A percentile compares a stretch with the other conserved stretches of the same genome.
These are phyloP conservation scores for Lethenteron camtschaticum DNA, from an alignment of 2,113 vertebrate species.

Conservation along the genomic window DNA sequence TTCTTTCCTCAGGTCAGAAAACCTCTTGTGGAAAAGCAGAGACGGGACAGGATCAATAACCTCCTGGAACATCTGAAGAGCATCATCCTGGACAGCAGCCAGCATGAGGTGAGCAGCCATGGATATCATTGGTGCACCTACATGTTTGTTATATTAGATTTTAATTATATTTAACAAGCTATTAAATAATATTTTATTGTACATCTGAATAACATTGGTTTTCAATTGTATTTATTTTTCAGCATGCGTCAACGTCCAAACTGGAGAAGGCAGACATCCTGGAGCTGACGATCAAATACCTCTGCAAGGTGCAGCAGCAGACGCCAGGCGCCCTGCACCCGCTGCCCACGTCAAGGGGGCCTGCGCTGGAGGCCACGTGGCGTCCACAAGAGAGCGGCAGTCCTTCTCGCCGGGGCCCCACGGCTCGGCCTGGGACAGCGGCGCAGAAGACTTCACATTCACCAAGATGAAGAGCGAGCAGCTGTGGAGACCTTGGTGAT, in stretches of 20 bases:
- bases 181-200: too few species aligned
- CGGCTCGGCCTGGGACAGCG: too few species aligned
- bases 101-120: constrained; percentile 1
- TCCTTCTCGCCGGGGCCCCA: too few species aligned
- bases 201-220: too few species aligned
- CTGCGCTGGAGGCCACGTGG: too few species aligned
- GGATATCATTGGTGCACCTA: neutral
- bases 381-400: too few species aligned
- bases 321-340: neutral
- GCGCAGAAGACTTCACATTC: too few species aligned
- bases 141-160: too few species aligned
- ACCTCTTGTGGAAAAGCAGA: constrained; percentile 3
- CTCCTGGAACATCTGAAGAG: constrained; percentile 4
- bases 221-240: neutral
- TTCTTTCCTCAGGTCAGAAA: constrained; percentile 3
- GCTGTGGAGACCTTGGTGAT: too few species aligned
- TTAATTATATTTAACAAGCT: too few species aligned
- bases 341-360: too few species aligned
- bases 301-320: neutral
- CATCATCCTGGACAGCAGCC: constrained; percentile 6
- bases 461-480: too few species aligned
- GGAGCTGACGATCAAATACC: constrained; percentile 1
- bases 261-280: neutral
- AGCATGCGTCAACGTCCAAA: neutral
- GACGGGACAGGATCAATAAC: constrained; percentile 4